Percentiles rank a stretch among this genome's conserved stretches.
phyloP scores from a whole-genome alignment of 2,888 invertebrate genomes.

The Pristionchus maxplancki region DNA sequence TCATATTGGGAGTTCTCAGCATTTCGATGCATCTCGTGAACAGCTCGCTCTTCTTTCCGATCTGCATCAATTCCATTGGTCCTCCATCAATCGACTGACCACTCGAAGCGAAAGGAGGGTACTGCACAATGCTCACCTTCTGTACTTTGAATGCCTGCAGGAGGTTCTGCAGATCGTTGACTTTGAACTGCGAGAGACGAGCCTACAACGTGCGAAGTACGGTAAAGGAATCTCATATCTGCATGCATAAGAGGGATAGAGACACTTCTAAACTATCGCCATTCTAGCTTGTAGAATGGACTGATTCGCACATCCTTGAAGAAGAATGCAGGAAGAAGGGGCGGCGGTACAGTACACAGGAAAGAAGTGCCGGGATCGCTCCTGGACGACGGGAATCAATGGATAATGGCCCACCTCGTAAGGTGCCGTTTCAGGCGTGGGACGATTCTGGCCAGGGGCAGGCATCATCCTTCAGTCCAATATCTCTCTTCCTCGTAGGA shows the following conservation, averaged over 20 bases:
- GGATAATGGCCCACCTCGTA: background rate
- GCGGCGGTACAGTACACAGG: background rate
- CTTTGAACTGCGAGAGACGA: conserved; percentile 27
- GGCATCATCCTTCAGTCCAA: background rate
- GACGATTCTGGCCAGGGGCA: background rate
- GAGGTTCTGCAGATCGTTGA: conserved; percentile 50
- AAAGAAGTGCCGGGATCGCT: background rate
- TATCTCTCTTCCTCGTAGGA: background rate
- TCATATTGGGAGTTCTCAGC: conserved; percentile 54
- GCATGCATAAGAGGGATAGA: background rate
- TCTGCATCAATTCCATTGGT: background rate
- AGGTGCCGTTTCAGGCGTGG: background rate
- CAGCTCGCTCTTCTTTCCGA: conserved; percentile 68
- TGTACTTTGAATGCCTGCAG: conserved; percentile 47
- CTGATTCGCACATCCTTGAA: too few species aligned
- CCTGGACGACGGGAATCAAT: background rate
- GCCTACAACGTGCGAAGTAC: background rate
- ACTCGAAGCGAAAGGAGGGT: too few species aligned
- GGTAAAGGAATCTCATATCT: background rate
- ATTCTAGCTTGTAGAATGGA: background rate
- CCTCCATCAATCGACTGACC: too few species aligned
- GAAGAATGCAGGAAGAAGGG: background rate
- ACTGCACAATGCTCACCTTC: conserved; percentile 50
- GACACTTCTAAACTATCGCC: background rate
- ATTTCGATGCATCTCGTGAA: conserved; percentile 57